Conservation (phyloP, 53 echinoderm and acorn worm genomes). For the Patiria pectinifera region DNA sequence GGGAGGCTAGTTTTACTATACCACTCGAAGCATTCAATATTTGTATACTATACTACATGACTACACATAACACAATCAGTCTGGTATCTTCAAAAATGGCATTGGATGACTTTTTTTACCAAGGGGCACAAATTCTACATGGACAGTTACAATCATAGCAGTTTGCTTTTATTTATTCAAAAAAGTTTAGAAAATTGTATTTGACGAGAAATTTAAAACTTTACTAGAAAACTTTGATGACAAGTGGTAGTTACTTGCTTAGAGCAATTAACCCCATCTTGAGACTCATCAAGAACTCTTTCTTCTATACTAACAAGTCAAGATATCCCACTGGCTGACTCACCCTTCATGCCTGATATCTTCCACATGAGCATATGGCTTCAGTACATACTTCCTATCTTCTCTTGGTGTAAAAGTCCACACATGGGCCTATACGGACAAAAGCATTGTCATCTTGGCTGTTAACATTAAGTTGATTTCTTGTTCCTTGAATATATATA, state of each 20-base stretch:
- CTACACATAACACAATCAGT: no score
- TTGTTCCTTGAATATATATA: no score
- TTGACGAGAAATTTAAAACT: background rate
- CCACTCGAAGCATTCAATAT: no score
- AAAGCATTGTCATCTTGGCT: background rate
- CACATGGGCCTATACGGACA: slow-evolving; percentile 75
- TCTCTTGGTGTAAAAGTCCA: slow-evolving; percentile 91
- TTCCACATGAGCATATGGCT: slow-evolving; percentile 89
- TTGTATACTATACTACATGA: no score
- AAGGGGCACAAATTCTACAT: background rate
- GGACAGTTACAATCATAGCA: background rate
- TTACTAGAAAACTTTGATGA: no score
- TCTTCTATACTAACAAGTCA: background rate
- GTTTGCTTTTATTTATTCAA: background rate
- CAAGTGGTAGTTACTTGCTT: no score
- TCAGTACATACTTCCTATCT: slow-evolving; percentile 82
- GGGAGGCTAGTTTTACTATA: no score
- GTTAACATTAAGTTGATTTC: no score
- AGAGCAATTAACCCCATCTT: no score
- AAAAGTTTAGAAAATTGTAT: background rate
- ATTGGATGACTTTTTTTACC: no score
- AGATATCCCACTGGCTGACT: slow-evolving; percentile 20
- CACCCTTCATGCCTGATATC: slow-evolving; percentile 84
- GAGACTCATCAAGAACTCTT: background rate
- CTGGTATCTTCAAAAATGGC: no score